Conservation (phyloP, 2,113 vertebrate species). For the Phalacrocorax pelagicus region DNA sequence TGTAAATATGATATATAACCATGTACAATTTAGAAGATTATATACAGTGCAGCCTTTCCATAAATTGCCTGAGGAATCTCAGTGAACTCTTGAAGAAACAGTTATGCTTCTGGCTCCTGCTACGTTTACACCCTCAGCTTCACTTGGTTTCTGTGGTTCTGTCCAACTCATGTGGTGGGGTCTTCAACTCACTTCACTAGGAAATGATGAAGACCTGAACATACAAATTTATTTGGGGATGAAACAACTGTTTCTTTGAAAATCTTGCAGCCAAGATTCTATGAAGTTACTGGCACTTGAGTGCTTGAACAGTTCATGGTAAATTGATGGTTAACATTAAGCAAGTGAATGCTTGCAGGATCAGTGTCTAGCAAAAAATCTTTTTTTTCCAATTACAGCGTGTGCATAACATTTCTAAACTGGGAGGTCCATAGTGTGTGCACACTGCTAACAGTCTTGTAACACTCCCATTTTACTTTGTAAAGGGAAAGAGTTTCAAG, state of each 20-base stretch:
- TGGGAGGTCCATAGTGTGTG: not conserved
- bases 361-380: not conserved
- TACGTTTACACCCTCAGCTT: not conserved
- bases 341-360: not conserved
- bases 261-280: not conserved
- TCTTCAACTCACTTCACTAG: not conserved
- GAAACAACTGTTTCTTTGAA: not conserved
- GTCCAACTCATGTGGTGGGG: not conserved
- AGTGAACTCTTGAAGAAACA: not conserved
- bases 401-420: not conserved
- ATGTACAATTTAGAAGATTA: not conserved
- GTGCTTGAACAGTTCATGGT: not conserved
- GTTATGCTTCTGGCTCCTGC: not conserved
- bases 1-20: constrained; percentile 61
- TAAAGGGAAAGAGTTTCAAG: not conserved
- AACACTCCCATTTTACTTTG: not conserved
- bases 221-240: not conserved
- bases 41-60: constrained; percentile 39
- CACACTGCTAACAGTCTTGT: not conserved
- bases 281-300: not conserved
- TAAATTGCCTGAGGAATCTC: constrained; percentile 14
- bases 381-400: not conserved
- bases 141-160: not conserved
- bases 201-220: not conserved
- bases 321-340: not conserved